Base-by-base conservation (phyloP, 2,888 invertebrate species). In the Dynastes tityus region DNA sequence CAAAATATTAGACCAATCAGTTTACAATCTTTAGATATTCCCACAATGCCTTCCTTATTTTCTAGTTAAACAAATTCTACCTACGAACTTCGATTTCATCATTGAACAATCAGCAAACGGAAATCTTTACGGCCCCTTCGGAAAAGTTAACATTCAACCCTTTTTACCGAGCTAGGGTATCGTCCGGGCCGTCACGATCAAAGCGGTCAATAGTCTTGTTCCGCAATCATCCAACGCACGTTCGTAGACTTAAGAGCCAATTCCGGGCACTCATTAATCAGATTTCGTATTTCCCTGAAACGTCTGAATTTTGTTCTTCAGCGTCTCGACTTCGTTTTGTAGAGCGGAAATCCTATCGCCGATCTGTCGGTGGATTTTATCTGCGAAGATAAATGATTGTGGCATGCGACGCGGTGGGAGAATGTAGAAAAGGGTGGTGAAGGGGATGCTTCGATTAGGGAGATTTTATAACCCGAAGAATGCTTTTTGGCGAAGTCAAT, bases 231-330 rank as follows among this genome's bases (percentile, higher is more conserved):
- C 55, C 55, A 37, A 16, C 55, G 55, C 53, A 40, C 71, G 55
- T 11, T 71, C 49, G 29, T 71, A 55, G 55, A 71, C 37, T 71
- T 58, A 58, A 58, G 71, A 37, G 71, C 55, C 71, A 71, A 71
- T 71, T 71, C 49, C 37, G 71, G 32, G 16, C 55, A n/a, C 71
- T 71, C 71, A 71, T 71, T 71, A 71, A 71, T 71, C 71, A 71
- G 71, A 71, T 71, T 71, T 55, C 55, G 55, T 49, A 55, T 55
- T 9, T 3, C 4, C 61, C 63, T 29, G 11, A 13, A 63, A 63
- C 61, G 61, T 32, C 13, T 13, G 63, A 63, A 11, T 29, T 16
- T 16, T 58, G 22, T 11, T 29, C 63, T 11, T 63, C 13, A 32
- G 13, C 40, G 40, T 16, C 40, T 16, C 61, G 27, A 29, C 16